These are phyloP conservation scores for Plecotus auritus DNA, from an alignment of 2,113 vertebrate genomes.

Conservation along the genomic window DNA sequence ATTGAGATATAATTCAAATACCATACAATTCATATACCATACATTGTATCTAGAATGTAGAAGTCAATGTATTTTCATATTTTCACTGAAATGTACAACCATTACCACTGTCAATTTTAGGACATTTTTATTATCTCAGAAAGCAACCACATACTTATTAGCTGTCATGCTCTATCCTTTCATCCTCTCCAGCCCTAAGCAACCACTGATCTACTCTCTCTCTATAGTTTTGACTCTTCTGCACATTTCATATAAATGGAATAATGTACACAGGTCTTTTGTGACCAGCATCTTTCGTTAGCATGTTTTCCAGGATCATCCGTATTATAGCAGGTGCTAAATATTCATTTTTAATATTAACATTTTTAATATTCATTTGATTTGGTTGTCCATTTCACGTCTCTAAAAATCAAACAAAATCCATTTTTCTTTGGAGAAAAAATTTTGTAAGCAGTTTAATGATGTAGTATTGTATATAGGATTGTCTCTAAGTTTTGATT, in stretches of 20 bases:
- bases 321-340: background rate
- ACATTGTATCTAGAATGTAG: background rate
- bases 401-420: constrained; percentile 31
- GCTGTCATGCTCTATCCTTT: background rate
- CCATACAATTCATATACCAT: background rate
- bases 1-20: background rate
- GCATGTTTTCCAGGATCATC: background rate
- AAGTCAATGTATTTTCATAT: background rate
- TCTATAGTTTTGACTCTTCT: background rate
- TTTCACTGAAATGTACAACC: background rate
- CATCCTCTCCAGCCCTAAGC: background rate
- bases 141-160: background rate
- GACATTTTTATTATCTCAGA: background rate
- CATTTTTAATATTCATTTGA: background rate
- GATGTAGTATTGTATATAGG: background rate
- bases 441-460: background rate
- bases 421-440: constrained; percentile 7
- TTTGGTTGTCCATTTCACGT: constrained; percentile 8
- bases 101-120: background rate
- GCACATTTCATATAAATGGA: background rate
- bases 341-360: too few relatives aligned
- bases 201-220: background rate
- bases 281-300: background rate
- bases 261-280: background rate
- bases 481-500: background rate